Percentiles rank a stretch among this genome's conserved stretches.
Evolutionary conservation across 2,888 invertebrate species (phyloP).

Genomic region (Deroplatys truncata): DNA sequence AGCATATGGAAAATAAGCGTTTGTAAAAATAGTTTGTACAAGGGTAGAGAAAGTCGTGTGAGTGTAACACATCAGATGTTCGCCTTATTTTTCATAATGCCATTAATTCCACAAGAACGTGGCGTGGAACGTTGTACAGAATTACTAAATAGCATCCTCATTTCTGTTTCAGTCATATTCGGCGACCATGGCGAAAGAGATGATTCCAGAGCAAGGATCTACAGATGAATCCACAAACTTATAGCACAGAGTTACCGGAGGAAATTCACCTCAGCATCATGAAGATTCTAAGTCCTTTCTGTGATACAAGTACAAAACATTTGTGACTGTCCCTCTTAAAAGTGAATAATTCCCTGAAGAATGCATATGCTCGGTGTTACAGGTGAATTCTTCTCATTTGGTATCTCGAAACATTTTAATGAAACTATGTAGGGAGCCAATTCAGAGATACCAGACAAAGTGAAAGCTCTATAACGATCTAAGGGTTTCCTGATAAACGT

Average conservation of each 20-base stretch:
- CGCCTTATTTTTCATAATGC: too few species aligned
- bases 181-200: background rate
- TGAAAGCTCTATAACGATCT: background rate
- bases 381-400: background rate
- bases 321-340: background rate
- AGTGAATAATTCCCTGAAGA: background rate
- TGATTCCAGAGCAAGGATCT: background rate
- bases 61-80: too few species aligned
- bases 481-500: background rate
- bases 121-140: too few species aligned
- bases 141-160: background rate
- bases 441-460: background rate
- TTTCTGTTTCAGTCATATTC: background rate
- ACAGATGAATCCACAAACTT: background rate
- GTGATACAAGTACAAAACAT: background rate
- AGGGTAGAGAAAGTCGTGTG: too few species aligned
- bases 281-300: background rate
- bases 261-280: background rate
- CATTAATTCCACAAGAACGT: too few species aligned
- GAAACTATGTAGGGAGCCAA: too few species aligned
- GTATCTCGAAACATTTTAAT: background rate
- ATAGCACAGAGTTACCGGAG: background rate
- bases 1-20: too few species aligned
- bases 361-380: background rate
- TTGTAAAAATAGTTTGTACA: too few species aligned